Conservation (phyloP, 2,888 invertebrate species). For the Andrena praecox region DNA sequence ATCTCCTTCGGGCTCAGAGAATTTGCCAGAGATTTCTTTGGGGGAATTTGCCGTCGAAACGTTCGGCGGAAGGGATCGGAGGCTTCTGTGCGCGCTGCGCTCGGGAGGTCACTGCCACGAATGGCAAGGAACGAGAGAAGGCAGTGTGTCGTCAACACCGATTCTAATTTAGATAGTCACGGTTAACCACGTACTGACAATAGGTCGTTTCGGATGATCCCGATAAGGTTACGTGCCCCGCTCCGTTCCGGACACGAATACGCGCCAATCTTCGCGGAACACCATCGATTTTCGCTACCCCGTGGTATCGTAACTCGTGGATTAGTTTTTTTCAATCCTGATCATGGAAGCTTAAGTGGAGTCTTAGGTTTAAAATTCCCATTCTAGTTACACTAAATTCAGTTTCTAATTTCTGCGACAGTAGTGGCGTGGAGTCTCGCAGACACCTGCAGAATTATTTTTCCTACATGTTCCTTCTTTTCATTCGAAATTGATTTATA, state of each 20-base stretch:
- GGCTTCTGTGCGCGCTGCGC: constrained; percentile 1
- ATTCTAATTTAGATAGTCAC: constrained; percentile 82
- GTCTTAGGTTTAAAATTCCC: neutral
- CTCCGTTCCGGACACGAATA: constrained; percentile 47
- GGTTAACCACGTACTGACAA: constrained; percentile 80
- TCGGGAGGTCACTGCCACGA: constrained; percentile 41
- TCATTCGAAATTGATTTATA: too few species aligned
- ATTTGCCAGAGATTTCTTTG: neutral
- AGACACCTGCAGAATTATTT: too few species aligned
- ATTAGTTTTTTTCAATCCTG: neutral
- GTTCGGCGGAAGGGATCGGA: constrained; percentile 32
- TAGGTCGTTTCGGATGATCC: constrained; percentile 76
- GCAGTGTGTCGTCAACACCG: constrained; percentile 72
- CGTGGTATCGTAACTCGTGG: neutral
- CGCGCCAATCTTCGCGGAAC: constrained; percentile 32
- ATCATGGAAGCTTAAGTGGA: neutral
- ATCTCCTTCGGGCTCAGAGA: constrained; percentile 3
- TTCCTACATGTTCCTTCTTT: too few species aligned
- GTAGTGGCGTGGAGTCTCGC: too few species aligned
- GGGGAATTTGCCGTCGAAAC: neutral
- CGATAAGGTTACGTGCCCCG: constrained; percentile 66
- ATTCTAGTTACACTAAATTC: too few species aligned
- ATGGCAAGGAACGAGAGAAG: constrained; percentile 47
- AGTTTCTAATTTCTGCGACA: too few species aligned
- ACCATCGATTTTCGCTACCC: constrained; percentile 25